Conservation (phyloP, 1,140 invertebrate genomes). For the Zaprionus nigranus region DNA sequence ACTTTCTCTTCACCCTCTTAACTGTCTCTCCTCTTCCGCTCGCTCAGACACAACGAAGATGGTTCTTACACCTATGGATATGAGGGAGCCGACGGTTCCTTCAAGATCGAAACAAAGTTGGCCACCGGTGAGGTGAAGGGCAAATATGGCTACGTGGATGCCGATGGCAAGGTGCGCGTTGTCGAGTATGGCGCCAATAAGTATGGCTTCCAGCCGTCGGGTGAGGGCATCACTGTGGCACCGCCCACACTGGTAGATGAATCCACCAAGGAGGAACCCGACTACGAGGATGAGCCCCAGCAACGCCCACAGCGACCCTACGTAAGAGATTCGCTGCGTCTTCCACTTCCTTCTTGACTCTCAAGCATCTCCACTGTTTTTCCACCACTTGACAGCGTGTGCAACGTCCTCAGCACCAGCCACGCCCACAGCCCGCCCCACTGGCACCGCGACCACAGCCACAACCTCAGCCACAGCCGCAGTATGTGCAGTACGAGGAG, state of each 20-base stretch:
- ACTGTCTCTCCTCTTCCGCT: not conserved
- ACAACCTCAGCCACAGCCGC: conserved; percentile 79
- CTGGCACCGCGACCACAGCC: conserved; percentile 61
- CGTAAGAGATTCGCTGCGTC: conserved; percentile 43
- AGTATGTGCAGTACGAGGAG: conserved; percentile 81
- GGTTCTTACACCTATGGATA: conserved; percentile 95
- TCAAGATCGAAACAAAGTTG: conserved; percentile 94
- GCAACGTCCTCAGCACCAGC: conserved; percentile 68
- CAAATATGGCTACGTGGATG: conserved; percentile 94
- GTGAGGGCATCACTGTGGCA: conserved; percentile 93
- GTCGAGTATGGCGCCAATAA: conserved; percentile 95
- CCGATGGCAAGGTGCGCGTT: conserved; percentile 90
- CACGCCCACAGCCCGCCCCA: conserved; percentile 55
- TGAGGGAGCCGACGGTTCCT: conserved; percentile 92
- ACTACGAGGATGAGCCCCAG: conserved; percentile 85
- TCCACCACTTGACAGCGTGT: conserved; percentile 42
- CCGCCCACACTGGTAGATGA: conserved; percentile 92
- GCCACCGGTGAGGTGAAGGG: conserved; percentile 92
- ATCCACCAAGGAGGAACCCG: conserved; percentile 85
- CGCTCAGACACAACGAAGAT: conserved; percentile 91
- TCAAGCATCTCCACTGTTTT: not conserved
- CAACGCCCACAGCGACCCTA: conserved; percentile 81
- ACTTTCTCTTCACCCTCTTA: not conserved
- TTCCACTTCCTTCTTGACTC: not conserved
- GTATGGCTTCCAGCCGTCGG: conserved; percentile 93